These are phyloP conservation scores for Platysteira castanea DNA, from an alignment of 2,113 vertebrate genomes.

Conservation along the genomic window DNA sequence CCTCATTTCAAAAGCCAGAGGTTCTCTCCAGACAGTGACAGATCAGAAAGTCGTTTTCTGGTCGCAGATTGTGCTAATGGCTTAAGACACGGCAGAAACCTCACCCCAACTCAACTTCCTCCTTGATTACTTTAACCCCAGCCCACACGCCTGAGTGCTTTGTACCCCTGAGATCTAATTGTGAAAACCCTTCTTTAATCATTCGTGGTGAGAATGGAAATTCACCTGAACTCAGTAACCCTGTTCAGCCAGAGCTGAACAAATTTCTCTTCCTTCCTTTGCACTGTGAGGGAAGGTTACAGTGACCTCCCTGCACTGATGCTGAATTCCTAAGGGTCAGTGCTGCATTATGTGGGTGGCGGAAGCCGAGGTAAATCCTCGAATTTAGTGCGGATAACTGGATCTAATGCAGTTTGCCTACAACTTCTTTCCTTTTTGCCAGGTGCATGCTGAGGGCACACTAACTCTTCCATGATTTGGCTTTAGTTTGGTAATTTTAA, in stretches of 20 bases:
- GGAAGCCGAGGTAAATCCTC: not conserved
- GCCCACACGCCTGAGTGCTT: not conserved
- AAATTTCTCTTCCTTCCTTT: not conserved
- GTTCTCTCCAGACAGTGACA: not conserved
- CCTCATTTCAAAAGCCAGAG: not conserved
- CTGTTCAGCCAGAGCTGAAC: not conserved
- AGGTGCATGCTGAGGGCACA: not conserved
- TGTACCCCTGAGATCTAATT: not conserved
- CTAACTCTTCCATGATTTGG: not conserved
- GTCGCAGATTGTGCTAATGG: not conserved
- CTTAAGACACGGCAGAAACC: not conserved
- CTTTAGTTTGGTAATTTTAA: not conserved
- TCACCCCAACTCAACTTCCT: rapidly evolving
- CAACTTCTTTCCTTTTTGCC: not conserved
- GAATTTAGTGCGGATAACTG: not conserved
- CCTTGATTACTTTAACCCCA: not conserved
- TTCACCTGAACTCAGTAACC: not conserved
- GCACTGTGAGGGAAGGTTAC: rapidly evolving
- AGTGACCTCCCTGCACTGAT: not conserved
- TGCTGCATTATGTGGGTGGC: rapidly evolving
- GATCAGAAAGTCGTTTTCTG: not conserved
- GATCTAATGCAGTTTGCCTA: not conserved
- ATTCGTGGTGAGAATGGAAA: not conserved
- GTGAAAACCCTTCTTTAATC: not conserved
- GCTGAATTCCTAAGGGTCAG: not conserved